Percentiles rank a stretch among this genome's conserved stretches.
phyloP scores from a whole-genome alignment of 2,797 vertebrate species.

The Phrynocephalus forsythii region DNA sequence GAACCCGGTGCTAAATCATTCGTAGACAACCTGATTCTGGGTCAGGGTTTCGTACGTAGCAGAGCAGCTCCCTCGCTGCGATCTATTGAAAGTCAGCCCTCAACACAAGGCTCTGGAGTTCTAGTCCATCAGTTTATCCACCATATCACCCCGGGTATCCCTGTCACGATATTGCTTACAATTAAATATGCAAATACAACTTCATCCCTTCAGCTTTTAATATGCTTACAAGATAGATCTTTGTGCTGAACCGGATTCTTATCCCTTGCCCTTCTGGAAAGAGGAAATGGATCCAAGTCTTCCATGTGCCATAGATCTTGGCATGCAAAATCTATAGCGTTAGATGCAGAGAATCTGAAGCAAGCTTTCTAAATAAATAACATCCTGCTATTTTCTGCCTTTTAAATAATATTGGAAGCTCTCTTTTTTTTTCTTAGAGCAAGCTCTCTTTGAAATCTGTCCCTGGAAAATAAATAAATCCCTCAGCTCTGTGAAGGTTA shows the following conservation, averaged over 20 bases:
- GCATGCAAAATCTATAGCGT: slow-evolving; percentile 15
- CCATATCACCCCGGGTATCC: no score
- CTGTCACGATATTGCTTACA: background rate
- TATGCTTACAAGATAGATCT: background rate
- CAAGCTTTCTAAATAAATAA: slow-evolving; percentile 37
- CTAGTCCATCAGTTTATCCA: background rate
- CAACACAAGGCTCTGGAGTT: no score
- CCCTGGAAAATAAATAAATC: slow-evolving; percentile 39
- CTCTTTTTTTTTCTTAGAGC: slow-evolving; percentile 4
- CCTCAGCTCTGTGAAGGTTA: slow-evolving; percentile 38
- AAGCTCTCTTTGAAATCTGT: slow-evolving; percentile 58
- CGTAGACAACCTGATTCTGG: no score
- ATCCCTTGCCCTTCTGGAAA: background rate
- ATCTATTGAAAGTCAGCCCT: no score
- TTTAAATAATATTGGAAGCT: slow-evolving; percentile 5
- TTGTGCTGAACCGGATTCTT: background rate
- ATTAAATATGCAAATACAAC: background rate
- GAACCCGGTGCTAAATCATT: no score
- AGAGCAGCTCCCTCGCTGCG: no score
- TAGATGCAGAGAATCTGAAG: slow-evolving; percentile 32
- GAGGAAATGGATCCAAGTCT: slow-evolving; percentile 7
- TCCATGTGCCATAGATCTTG: background rate
- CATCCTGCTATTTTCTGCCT: slow-evolving; percentile 36
- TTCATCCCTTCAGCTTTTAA: background rate
- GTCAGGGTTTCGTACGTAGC: no score